Evolutionary conservation across 2,797 vertebrate species (phyloP), one percentile per base, ranked within the genome.

Genomic region (Mormyrops attenuatus): DNA sequence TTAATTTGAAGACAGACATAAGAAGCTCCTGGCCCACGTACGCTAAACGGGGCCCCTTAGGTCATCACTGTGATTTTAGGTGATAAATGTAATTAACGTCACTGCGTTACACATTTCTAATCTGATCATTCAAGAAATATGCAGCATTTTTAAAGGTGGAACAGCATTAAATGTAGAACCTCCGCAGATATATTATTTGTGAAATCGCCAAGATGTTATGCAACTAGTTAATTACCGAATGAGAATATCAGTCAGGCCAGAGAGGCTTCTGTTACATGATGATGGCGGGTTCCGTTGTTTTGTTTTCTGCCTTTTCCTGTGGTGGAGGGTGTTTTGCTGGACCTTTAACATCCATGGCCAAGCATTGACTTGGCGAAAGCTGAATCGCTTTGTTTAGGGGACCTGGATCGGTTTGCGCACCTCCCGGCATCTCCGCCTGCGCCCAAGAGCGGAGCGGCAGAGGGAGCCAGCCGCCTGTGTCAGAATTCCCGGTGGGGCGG

Each of bases 351-450:
- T 84, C 73, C 26, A 85, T 20, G 84, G 47, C 69, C 13, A 63
- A 89, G 7, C 20, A 17, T 1, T 63, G 60, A 17, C 34, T 86
- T 5, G 5, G 4, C 1, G 13, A 82, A 88, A 57, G 66, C 13
- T 38, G 38, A 52, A 22, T 15, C 17, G 44, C 22, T 80, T 60
- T 44, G 69, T 55, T 82, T 13, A 9, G 13, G 26, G 49, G 52
- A 73, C 2, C 17, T 49, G 5, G 86, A 26, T 44, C 6, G 30
- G 20, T 17, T 66, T 52, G 26, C 11, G 17, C 13, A 38, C 9
- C 50, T 22, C 49, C 80, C 44, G 30, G 38, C 73, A 77, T 84
- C 41, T 90, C 88, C 77, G 90, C 90, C 55, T 44, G 34, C 85
- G 90, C 92, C 91, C 86, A 53, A n/a, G 50, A 49, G 55, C 44